Evolutionary conservation across 2,888 invertebrate genomes (phyloP), one percentile per base, ranked within the genome.

Genomic region (Synergus laeviventris): DNA sequence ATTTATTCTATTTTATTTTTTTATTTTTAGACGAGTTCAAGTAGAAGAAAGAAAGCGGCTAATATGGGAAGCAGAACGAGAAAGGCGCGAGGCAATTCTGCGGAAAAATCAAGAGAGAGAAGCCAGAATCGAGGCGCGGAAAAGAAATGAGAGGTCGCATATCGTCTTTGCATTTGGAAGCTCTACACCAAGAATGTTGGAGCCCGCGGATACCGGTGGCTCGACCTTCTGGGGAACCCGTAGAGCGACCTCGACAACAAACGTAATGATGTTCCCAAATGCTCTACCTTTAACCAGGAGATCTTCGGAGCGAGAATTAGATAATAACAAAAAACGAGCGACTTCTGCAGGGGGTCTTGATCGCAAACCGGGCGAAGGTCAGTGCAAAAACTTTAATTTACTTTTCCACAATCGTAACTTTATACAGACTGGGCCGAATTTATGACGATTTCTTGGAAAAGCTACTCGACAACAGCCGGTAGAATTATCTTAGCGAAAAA

Each of bases 21-120:
- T 9, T 60, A 60, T 45, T 83, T 80, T 2, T 81, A 90, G 91
- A 85, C 87, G 90, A 82, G 89, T 87, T 76, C 92, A 94, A 93
- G 97, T 97, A 82, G 97, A 97, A 92, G 97, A 97, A 92, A 94
- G 97, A 86, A 97, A 97, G 91, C 94, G 95, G 86, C 94, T 96
- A 89, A 97, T 97, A 92, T 95, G 95, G 93, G 97, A 97, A 91
- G 97, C 97, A 73, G 97, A 97, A 87, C 92, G 95, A 88, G 97
- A 97, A 87, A 93, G 97, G 84, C 94, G 97, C 87, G 97, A 97
- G 91, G 96, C 96, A 81, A 95, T 97, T 85, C 91, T 97, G 84
- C 94, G 95, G 87, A 95, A 96, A 89, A 97, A 97, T 91, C 94
- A 95, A 92, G 97, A 97, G 90, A 93, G 97, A 84, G 96, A 96